Base-by-base conservation (phyloP, 2,888 invertebrate species). In the Serrognathus titanus region DNA sequence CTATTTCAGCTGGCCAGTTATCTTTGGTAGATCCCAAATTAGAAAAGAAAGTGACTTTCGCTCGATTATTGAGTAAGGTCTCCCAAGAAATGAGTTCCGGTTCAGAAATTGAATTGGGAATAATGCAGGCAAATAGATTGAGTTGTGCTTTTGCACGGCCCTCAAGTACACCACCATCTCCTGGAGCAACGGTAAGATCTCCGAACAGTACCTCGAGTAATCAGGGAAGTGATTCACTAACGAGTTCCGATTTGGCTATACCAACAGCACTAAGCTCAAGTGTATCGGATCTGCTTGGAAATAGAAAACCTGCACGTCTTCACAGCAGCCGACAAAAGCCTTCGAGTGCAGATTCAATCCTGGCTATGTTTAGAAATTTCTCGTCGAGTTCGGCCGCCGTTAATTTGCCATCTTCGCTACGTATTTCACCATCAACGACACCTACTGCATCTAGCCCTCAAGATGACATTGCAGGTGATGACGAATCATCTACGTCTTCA, bases 1-100 rank as follows among this genome's bases (percentile, higher is more conserved):
- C 67, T 3, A 80, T 55, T 12, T 80, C 0, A 0, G 80, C 83
- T 0, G 83, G 85, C 1, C 82, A 83, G 7, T 78, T 82, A 1
- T 83, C 83, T 52, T 77, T 85, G 61, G 82, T 81, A 47, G 87
- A 87, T 75, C 85, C 86, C 9, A 89, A 88, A 69, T 75, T 88
- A 52, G 89, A 89, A 71, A 89, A 89, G 78, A 89, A 89, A 75
- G 89, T 90, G 6, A 89, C 89, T 0, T 90, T 90, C 70, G 89
- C 90, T 0, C 81, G 88, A 61, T 75, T 90, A 49, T 74, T 89
- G 16, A 89, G 86, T 70, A 88, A 86, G 76, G 88, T 89, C 4
- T 88, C 88, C 9, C 86, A 88, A 7, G 90, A 89, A 79, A 88
- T 89, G 85, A 88, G 86, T 69, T 87, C 87, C 0, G 86, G 88